Conservation (phyloP, 2,797 vertebrate species). For the Acanthurus leucopareius region DNA sequence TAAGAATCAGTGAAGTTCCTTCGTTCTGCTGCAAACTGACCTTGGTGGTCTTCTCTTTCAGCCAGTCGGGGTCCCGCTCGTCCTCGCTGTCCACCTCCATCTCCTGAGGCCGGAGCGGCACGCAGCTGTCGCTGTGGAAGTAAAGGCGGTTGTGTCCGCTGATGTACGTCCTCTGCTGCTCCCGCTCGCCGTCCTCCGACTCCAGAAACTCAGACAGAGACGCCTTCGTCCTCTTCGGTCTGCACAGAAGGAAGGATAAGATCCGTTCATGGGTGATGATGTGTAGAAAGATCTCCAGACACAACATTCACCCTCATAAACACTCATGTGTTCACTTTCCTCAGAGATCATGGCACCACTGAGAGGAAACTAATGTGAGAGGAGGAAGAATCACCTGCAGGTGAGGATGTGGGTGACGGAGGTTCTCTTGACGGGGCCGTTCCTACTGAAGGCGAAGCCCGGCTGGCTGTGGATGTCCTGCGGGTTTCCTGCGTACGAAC, state of each 20-base stretch:
- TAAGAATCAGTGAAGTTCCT: no score
- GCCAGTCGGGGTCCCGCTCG: conserved; percentile 97
- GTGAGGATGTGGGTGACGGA: conserved; percentile 97
- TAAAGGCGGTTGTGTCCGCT: conserved; percentile 98
- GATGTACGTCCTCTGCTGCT: conserved; percentile 96
- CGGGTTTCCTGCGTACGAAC: conserved; percentile 98
- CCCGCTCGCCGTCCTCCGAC: conserved; percentile 95
- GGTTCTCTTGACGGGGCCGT: conserved; percentile 97
- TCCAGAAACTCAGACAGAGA: conserved; percentile 98
- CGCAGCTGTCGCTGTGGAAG: conserved; percentile 98
- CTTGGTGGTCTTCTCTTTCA: conserved; percentile 97
- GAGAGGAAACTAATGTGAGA: not conserved
- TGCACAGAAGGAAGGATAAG: not conserved
- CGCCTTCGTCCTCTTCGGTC: conserved; percentile 97
- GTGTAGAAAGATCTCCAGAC: not conserved
- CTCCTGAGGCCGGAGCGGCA: conserved; percentile 97
- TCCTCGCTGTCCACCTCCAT: conserved; percentile 99
- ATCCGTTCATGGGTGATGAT: no score
- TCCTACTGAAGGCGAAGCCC: conserved; percentile 98
- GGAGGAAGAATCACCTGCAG: conserved; percentile 88
- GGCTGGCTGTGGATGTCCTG: conserved; percentile 99
- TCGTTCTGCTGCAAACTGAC: conserved; percentile 78
- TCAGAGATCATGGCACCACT: no score
- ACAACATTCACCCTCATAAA: not conserved
- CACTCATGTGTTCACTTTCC: no score